A percentile compares a stretch with the other conserved stretches of the same genome.
These are phyloP conservation scores for Bos indicus DNA, from an alignment of 2,113 vertebrate genomes.

Conservation along the genomic window DNA sequence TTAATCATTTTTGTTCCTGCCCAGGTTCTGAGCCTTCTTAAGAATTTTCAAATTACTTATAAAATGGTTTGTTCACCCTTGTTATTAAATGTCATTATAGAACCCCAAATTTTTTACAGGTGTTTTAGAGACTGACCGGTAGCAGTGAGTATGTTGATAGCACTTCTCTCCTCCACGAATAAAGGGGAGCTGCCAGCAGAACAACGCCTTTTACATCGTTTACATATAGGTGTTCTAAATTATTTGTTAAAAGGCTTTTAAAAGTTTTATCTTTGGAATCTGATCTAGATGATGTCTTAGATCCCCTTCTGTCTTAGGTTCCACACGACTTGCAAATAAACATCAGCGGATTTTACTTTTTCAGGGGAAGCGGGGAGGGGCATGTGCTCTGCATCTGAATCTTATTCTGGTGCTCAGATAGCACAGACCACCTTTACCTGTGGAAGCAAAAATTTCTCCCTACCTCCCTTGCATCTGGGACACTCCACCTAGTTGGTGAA, in stretches of 20 bases:
- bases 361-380: background rate
- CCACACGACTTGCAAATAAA: background rate
- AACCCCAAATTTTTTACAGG: background rate
- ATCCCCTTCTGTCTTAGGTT: background rate
- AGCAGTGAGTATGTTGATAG: background rate
- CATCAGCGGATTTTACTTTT: background rate
- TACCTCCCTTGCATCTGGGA: background rate
- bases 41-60: background rate
- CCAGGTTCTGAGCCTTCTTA: background rate
- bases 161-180: background rate
- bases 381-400: background rate
- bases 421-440: background rate
- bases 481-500: background rate
- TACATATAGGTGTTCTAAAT: background rate
- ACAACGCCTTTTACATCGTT: fast-evolving
- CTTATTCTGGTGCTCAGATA: background rate
- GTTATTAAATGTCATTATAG: background rate
- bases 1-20: background rate
- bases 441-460: background rate
- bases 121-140: background rate
- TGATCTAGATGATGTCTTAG: background rate
- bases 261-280: background rate
- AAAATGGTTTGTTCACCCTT: background rate
- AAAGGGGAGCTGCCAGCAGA: background rate
- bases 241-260: background rate